Evolutionary conservation across 2,113 vertebrate species (phyloP).

Genomic region (Neodon shergylaensis): DNA sequence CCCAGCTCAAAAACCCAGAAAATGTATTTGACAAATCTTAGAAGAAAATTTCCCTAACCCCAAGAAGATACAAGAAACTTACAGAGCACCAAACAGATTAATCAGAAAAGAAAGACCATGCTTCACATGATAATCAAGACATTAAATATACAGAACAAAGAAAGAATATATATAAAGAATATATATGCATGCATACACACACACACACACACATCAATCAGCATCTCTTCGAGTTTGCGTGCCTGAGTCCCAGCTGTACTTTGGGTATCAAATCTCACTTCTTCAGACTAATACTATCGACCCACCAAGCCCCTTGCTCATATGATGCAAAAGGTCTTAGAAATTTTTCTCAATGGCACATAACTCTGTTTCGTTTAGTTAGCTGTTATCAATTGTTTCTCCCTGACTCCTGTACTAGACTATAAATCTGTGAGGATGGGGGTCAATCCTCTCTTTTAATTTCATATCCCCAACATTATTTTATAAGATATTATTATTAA

Average conservation of each 20-base stretch:
- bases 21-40: background rate
- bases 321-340: background rate
- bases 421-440: background rate
- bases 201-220: background rate
- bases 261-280: background rate
- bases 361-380: background rate
- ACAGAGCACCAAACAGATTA: background rate
- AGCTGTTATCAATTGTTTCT: background rate
- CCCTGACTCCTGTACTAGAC: background rate
- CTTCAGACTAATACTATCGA: background rate
- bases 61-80: background rate
- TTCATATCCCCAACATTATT: background rate
- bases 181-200: too few relatives aligned
- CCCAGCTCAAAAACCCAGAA: background rate
- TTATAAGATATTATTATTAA: slow-evolving; percentile 25
- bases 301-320: background rate
- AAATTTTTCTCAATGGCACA: background rate
- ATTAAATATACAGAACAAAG: background rate
- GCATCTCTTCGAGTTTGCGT: background rate
- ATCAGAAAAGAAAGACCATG: background rate
- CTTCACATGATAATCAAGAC: background rate
- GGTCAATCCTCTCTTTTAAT: background rate
- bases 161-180: background rate
- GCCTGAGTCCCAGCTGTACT: background rate
- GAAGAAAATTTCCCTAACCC: background rate